These are phyloP conservation scores for Ophonus ardosiacus DNA, from an alignment of 2,888 invertebrate genomes.

Conservation along the genomic window DNA sequence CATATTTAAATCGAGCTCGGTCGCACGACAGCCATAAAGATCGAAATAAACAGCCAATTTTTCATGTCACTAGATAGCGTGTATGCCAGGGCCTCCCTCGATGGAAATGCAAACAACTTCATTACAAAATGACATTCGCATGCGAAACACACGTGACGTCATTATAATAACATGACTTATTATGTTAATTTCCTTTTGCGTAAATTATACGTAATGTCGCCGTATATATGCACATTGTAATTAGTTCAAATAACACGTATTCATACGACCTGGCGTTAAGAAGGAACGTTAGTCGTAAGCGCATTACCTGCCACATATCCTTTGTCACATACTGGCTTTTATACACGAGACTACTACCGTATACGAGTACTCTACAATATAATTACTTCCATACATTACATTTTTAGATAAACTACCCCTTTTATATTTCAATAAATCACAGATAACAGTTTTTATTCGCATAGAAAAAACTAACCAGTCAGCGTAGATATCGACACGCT, in stretches of 20 bases:
- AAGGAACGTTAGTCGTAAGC: slow-evolving; percentile 1
- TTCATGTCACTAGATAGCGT: slow-evolving; percentile 64
- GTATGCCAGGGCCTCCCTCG: slow-evolving; percentile 52
- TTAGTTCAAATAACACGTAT: slow-evolving; percentile 59
- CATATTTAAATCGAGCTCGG: slow-evolving; percentile 50
- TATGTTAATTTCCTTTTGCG: slow-evolving; percentile 61
- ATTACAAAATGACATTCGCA: slow-evolving; percentile 72
- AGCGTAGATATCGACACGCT: no score
- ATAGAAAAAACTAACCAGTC: not conserved
- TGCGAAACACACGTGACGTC: slow-evolving; percentile 69
- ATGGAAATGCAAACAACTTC: slow-evolving; percentile 70
- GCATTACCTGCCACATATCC: not conserved
- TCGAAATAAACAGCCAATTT: slow-evolving; percentile 64
- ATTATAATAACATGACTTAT: slow-evolving; percentile 64
- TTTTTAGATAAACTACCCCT: not conserved
- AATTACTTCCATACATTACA: not conserved
- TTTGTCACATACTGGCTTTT: not conserved
- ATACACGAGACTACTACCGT: not conserved
- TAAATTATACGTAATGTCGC: slow-evolving; percentile 58
- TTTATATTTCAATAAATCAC: not conserved
- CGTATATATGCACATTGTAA: slow-evolving; percentile 62
- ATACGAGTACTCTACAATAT: not conserved
- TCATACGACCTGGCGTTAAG: not conserved
- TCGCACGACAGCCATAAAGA: slow-evolving; percentile 62
- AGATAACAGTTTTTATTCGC: not conserved